Evolutionary conservation across 1,140 invertebrate species (phyloP), one percentile per base, ranked within the genome.

Genomic region (Augochlora pura): DNA sequence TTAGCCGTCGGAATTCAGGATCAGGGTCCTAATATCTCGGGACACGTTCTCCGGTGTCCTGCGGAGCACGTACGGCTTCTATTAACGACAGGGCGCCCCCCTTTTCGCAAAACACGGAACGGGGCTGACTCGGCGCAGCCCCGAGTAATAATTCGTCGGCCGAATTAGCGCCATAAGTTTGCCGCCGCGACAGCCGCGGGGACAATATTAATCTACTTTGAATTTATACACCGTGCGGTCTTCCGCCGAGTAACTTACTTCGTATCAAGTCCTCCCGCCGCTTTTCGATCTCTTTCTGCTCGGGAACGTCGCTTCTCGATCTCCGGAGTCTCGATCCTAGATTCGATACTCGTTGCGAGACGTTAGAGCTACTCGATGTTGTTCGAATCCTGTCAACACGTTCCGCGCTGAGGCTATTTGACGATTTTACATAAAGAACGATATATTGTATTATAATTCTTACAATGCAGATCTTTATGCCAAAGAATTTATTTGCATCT

Each of bases 111-210:
- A 84, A 84, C 85, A 84, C 81, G 27, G 66, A 76, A 65, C 25
- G 69, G 80, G 75, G 81, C 63, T 83, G 84, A 80, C 80, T 83
- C 69, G 76, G 77, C 60, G 72, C 75, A 70, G 76, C 76, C 80
- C 85, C 84, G 76, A 87, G 91, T 88, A 92, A 92, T 91, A 91
- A 92, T 91, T 91, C 85, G 86, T 90, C 87, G 82, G 86, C 80
- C 86, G 89, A 92, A 92, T 92, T 92, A 91, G 91, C 91, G 86
- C 89, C 91, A 91, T 92, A 92, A 92, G 91, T 92, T 91, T 87
- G 82, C 87, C 86, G 87, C 89, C 83, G 88, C 85, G 90, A 91
- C 90, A 91, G 90, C 81, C 87, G 77, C 87, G 86, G 88, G 86
- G 89, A 91, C 89, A 91, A 92, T 92, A 92, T 92, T 92, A 92